phyloP scores from a whole-genome alignment of 2,113 vertebrate species.

The Entelurus aequoreus region DNA sequence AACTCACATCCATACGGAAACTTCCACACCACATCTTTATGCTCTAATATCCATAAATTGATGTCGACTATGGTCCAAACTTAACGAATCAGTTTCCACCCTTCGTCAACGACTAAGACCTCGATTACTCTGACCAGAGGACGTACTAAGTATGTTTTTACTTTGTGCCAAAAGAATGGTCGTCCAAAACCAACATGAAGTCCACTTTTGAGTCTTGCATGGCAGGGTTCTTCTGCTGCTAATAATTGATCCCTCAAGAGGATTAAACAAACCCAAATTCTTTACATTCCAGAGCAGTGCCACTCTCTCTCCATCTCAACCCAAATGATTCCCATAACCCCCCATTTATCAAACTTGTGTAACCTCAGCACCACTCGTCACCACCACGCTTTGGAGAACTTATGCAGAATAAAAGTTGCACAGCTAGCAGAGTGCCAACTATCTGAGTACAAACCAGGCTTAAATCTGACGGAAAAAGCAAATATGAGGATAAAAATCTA shows the following conservation, averaged over 20 bases:
- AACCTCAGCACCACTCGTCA: conserved; percentile 14
- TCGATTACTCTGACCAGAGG: no score
- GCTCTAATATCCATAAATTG: no score
- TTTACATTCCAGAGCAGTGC: conserved; percentile 53
- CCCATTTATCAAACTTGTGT: conserved; percentile 28
- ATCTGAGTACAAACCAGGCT: no score
- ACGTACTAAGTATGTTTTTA: no score
- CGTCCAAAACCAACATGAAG: background rate
- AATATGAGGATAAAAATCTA: no score
- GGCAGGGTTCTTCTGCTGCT: conserved; percentile 37
- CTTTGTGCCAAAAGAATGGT: background rate
- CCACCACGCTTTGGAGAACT: background rate
- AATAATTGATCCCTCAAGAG: conserved; percentile 51
- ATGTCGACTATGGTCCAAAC: no score
- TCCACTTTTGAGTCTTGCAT: conserved; percentile 7
- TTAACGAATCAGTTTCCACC: no score
- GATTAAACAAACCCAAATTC: conserved; percentile 63
- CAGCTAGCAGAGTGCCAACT: no score
- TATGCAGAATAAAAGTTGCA: background rate
- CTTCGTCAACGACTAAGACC: no score
- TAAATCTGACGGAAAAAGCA: no score
- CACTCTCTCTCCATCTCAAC: conserved; percentile 18
- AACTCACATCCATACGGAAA: background rate
- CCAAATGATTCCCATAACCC: conserved; percentile 31
- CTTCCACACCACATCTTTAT: no score